Evolutionary conservation across 2,113 vertebrate genomes (phyloP), one percentile per base, ranked within the genome.

Genomic region (Globicephala melas): DNA sequence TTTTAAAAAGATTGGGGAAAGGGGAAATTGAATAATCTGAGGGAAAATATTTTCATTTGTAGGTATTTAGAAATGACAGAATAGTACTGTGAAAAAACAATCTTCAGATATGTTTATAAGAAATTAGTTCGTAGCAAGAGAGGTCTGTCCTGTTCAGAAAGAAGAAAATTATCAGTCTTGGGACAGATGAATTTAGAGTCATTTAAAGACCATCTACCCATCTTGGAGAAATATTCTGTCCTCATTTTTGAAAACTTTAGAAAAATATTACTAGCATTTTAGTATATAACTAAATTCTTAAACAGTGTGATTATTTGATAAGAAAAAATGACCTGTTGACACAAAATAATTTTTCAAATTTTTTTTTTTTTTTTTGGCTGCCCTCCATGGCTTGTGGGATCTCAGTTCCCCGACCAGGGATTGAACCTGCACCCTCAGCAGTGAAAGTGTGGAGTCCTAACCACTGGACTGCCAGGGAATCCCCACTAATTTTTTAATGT

Each of bases 21-120:
- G 13, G 73, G 28, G 21, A 77, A 85, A 53, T 73, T 17, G 68
- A 81, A 20, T 81, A 36, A 93, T 28, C 38, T 73, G 23, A 95
- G 38, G 26, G 67, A 80, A 93, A 86, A 77, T 63, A n/a, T 89
- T 47, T 74, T 83, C 81, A 50, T 76, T 92, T 93, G 26, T 55
- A 94, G 47, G 11, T 81, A 85, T 80, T 96, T 91, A 82, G 58
- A 95, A 93, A 85, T 95, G 60, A 25, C 23, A 80, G 80, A 91
- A 44, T 60, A 91, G 5, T 94, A 41, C 8, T 58, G 21, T 68
- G 38, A 62, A 77, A 63, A 73, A n/a, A 47, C 10, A 60, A 1
- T 90, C 20, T 88, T 89, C 50, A 68, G 13, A 20, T 85, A 74
- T 9, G 21, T 41, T 95, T 76, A 11, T 94, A 60, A 95, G 47